phyloP scores from a whole-genome alignment of 2,113 vertebrate species.

The Halichoerus grypus region DNA sequence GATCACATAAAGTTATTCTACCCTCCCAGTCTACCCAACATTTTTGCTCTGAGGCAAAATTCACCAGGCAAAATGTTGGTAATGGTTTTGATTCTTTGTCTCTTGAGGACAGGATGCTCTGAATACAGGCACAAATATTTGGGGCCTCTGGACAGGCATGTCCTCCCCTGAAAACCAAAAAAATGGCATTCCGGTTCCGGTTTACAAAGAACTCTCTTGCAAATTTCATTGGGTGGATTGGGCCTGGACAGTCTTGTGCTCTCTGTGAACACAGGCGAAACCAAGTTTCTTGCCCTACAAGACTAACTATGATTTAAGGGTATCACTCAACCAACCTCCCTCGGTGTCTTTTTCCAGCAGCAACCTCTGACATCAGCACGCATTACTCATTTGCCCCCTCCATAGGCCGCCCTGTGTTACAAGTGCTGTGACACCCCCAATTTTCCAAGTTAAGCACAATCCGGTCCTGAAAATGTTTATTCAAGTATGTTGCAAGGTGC shows the following conservation, averaged over 20 bases:
- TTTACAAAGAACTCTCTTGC: background rate
- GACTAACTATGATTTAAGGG: background rate
- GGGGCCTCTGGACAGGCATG: background rate
- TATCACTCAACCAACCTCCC: background rate
- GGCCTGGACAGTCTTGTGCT: background rate
- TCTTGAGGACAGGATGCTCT: background rate
- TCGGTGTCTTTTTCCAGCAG: background rate
- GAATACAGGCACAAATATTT: background rate
- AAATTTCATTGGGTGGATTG: background rate
- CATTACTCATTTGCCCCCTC: background rate
- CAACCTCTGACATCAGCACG: background rate
- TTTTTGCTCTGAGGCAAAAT: constrained; percentile 28
- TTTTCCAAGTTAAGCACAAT: background rate
- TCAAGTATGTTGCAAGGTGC: background rate
- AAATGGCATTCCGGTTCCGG: background rate
- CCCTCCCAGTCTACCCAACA: background rate
- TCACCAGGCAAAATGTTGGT: background rate
- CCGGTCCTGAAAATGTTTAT: background rate
- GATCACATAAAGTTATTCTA: background rate
- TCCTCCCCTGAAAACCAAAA: background rate
- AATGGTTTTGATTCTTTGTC: background rate
- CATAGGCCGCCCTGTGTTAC: background rate
- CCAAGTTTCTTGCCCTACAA: background rate
- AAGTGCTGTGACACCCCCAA: background rate
- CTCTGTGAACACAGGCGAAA: constrained; percentile 13